Evolutionary conservation across 2,888 invertebrate genomes (phyloP).

Genomic region (Megastigmus dorsalis): DNA sequence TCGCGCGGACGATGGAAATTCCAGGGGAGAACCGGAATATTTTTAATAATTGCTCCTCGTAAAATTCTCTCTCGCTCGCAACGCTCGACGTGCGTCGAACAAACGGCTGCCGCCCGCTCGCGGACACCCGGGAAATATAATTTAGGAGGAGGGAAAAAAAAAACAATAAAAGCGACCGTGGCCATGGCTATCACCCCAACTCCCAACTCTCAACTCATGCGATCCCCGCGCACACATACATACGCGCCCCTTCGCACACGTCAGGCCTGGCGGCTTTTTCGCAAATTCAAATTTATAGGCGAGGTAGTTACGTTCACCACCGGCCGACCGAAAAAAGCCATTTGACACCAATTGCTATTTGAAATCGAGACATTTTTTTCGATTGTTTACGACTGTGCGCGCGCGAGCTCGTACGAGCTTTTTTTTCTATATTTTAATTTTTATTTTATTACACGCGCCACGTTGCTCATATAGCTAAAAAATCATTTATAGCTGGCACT

Average conservation of each 20-base stretch:
- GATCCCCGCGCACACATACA: too few relatives aligned
- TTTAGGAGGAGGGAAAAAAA: slow-evolving; percentile 36
- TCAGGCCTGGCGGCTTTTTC: slow-evolving; percentile 31
- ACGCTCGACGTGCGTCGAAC: not conserved
- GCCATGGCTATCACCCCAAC: too few relatives aligned
- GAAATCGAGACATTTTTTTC: slow-evolving; percentile 49
- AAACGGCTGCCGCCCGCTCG: slow-evolving; percentile 20
- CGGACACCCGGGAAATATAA: slow-evolving; percentile 39
- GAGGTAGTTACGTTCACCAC: slow-evolving; percentile 39
- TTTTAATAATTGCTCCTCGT: slow-evolving; percentile 50
- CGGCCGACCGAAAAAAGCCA: slow-evolving; percentile 40
- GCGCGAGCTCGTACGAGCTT: not conserved
- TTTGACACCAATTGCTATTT: slow-evolving; percentile 50
- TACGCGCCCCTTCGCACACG: too few relatives aligned
- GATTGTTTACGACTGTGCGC: slow-evolving; percentile 34
- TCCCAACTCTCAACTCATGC: too few relatives aligned
- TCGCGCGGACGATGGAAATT: slow-evolving; percentile 38
- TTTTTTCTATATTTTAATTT: slow-evolving; percentile 29
- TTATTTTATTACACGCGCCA: slow-evolving; percentile 17
- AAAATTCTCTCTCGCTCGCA: slow-evolving; percentile 21
- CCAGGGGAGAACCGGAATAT: slow-evolving; percentile 42
- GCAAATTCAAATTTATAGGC: slow-evolving; percentile 52
- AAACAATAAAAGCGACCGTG: slow-evolving; percentile 41
- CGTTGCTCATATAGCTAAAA: too few relatives aligned
- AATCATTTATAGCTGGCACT: not conserved